A percentile compares a stretch with the other conserved stretches of the same genome.
These are phyloP conservation scores for Oceanodroma leucorhoa DNA, from an alignment of 2,797 vertebrate species.

Conservation along the genomic window DNA sequence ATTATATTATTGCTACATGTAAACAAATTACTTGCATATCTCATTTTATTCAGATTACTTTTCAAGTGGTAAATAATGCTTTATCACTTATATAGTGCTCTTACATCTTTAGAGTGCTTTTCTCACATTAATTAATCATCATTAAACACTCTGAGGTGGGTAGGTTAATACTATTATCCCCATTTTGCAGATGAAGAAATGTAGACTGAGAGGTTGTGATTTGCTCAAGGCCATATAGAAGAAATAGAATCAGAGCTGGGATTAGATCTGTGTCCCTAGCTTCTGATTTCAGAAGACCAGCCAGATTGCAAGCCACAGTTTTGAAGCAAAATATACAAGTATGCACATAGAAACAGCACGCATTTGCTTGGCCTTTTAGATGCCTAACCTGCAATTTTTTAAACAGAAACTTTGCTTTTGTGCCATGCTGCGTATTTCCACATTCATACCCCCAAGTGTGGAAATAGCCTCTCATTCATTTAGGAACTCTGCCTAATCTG, in stretches of 20 bases:
- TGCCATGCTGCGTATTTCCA: fast-evolving
- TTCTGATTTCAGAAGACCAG: constrained; percentile 38
- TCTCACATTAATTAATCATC: constrained; percentile 70
- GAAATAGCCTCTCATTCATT: neutral
- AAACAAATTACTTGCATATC: constrained; percentile 71
- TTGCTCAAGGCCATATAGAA: constrained; percentile 55
- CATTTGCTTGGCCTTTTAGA: neutral
- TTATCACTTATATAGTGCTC: constrained; percentile 72
- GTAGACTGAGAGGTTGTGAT: constrained; percentile 56
- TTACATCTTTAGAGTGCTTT: constrained; percentile 70
- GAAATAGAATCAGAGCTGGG: constrained; percentile 23
- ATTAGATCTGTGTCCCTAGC: constrained; percentile 45
- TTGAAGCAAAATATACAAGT: neutral
- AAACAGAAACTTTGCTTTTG: neutral
- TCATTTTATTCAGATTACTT: constrained; percentile 72
- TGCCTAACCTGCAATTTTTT: neutral
- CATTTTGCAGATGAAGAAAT: constrained; percentile 69
- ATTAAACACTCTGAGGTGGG: constrained; percentile 63
- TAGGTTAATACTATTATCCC: constrained; percentile 68
- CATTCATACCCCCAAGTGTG: neutral
- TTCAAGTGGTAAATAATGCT: constrained; percentile 73
- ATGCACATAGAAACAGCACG: neutral
- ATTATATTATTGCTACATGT: constrained; percentile 70
- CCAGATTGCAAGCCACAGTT: neutral
- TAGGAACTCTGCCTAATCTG: neutral